Conservation (phyloP, 2,113 vertebrate species). For the Stigmatopora nigra region DNA sequence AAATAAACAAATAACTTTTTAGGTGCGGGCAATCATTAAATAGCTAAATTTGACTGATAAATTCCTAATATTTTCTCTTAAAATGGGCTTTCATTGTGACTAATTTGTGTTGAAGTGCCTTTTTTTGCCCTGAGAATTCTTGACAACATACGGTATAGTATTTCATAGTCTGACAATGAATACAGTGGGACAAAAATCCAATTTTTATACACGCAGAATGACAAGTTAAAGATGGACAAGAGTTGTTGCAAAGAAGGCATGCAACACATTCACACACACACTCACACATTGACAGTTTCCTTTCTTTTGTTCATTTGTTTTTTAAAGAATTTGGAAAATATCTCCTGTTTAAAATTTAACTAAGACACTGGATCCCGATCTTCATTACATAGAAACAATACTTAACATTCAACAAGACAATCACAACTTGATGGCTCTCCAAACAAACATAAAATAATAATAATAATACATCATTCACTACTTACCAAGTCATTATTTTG, state of each 20-base stretch:
- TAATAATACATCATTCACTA: slow-evolving; percentile 9
- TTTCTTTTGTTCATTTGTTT: neutral
- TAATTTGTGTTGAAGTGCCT: too few relatives aligned
- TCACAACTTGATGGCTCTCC: neutral
- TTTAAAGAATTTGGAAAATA: neutral
- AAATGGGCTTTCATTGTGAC: neutral
- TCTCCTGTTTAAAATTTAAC: neutral
- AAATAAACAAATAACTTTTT: neutral
- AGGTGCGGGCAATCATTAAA: neutral
- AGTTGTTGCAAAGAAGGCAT: neutral
- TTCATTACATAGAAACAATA: neutral
- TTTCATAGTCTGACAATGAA: too few relatives aligned
- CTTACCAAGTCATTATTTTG: slow-evolving; percentile 15
- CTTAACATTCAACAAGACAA: neutral
- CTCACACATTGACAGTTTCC: neutral
- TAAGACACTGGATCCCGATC: neutral
- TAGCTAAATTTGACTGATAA: neutral
- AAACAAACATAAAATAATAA: neutral
- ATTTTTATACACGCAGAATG: neutral
- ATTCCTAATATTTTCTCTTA: too few relatives aligned
- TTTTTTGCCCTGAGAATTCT: neutral
- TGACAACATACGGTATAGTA: too few relatives aligned
- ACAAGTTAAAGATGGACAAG: neutral
- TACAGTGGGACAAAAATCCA: neutral
- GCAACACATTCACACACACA: neutral